Base-by-base conservation (phyloP, 2,888 invertebrate genomes). In the Amaurobius ferox region DNA sequence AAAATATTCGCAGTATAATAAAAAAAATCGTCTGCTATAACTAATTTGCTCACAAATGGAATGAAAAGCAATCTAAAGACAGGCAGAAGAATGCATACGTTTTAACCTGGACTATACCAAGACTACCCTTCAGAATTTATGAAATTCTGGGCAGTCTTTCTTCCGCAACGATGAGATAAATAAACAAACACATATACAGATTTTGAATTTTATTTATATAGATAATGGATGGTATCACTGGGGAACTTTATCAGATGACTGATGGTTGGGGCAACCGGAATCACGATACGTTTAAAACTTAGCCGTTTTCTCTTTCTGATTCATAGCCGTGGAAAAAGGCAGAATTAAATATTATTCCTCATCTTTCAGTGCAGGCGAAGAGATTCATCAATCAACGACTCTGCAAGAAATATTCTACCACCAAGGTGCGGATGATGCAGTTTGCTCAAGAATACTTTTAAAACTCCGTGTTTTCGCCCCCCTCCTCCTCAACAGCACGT, bases 401-500 rank as follows among this genome's bases (percentile, higher is more conserved):
- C 23, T 1, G 55, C 55, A 55, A 64, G 71, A 79, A 79, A 79
- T 73, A 19, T 79, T 73, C 73, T 73, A 28, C 55, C 71, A 44
- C 71, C 64, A 71, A 79, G 70, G 70, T 71, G 71, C 40, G 71
- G 71, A 70, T 44, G 71, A 23, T 40, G 39, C 55, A 48, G 70
- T 71, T 23, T 6, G 78, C 32, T 35, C 48, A 79, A 16, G 79
- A 70, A 74, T 74, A 40, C 72, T 55, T 55, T 55, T 55, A 55
- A 35, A 55, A 55, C 55, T 55, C 23, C 55, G 23, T 55, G 55
- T 55, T 55, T 55, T 55, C 66, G 55, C n/a, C n/a, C n/a, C n/a
- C n/a, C n/a, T n/a, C n/a, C n/a, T n/a, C n/a, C 29, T 61, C n/a
- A 73, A 70, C 64, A 44, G 48, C 81, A 83, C 81, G 81, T 83